Evolutionary conservation across 2,888 invertebrate genomes (phyloP), one percentile per base, ranked within the genome.

Genomic region (Drosophila subquinaria): DNA sequence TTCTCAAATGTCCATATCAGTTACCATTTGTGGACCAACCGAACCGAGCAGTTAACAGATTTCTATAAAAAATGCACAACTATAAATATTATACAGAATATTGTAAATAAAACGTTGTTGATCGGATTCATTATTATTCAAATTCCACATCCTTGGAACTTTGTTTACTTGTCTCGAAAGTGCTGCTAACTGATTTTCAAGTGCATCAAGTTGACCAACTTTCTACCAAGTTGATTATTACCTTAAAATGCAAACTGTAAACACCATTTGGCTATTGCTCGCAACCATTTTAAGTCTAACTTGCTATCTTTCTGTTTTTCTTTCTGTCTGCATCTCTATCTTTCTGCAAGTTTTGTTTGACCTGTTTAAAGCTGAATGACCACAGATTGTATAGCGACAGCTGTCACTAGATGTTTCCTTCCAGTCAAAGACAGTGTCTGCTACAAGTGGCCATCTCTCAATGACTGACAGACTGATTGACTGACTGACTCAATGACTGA

Each of bases 331-430:
- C 1, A 45, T 55, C 47, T 40, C 30, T 23, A 13, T 15, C 57
- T 47, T 5, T 33, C 13, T 40, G 23, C 35, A 56, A 15, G 64
- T 71, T 43, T 55, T 48, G 70, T 60, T 79, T 83, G 86, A 86
- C 77, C 88, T 71, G 82, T 73, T 82, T 81, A 50, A 65, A 73
- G 53, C 76, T 64, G 69, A 81, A 73, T 61, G 57, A 73, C 80
- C 76, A 82, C 69, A 76, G 80, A 68, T 42, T 69, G 57, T 59
- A 38, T 30, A 70, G 53, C 59, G 57, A 64, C 61, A 73, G 69
- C 69, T 78, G 79, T 73, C 79, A 35, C 43, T 52, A 23, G 45
- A 35, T 56, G n/a, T 47, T 50, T 57, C 13, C 55, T 20, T 45
- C 17, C 33, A n/a, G 11, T 23, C 33, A 23, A 38, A 27, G 13